Percentiles rank a stretch among this genome's conserved stretches.
Conservation (phyloP, 2,113 vertebrate genomes). For the Dasyornis broadbenti region DNA sequence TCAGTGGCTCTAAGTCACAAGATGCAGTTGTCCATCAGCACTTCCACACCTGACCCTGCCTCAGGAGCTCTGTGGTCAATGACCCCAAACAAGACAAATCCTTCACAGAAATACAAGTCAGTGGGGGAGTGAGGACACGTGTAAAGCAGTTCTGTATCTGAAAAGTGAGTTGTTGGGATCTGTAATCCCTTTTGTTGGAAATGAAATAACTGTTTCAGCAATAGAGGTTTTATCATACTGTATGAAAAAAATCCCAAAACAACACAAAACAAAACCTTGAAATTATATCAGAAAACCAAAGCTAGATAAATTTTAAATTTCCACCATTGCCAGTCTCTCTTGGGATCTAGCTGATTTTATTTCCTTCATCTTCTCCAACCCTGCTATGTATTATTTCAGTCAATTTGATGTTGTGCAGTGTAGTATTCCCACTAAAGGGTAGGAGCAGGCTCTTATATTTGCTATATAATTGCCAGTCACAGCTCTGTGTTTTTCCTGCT, state of each 20-base stretch:
- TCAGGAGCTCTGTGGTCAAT: background rate
- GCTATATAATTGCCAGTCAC: background rate
- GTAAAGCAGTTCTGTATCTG: background rate
- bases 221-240: background rate
- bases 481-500: background rate
- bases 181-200: background rate
- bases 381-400: background rate
- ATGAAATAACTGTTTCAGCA: background rate
- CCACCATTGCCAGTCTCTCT: background rate
- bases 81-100: background rate
- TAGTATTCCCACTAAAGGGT: background rate
- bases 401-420: background rate
- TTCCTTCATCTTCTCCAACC: background rate
- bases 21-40: background rate
- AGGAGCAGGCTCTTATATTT: background rate
- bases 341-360: background rate
- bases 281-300: background rate
- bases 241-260: background rate
- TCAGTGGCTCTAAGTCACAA: background rate
- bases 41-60: background rate
- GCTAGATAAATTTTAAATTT: background rate
- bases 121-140: accelerated
- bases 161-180: background rate
- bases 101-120: background rate
- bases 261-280: background rate